These are phyloP conservation scores for Sebastes schlegelii DNA, from an alignment of 2,113 vertebrate species.

Conservation along the genomic window DNA sequence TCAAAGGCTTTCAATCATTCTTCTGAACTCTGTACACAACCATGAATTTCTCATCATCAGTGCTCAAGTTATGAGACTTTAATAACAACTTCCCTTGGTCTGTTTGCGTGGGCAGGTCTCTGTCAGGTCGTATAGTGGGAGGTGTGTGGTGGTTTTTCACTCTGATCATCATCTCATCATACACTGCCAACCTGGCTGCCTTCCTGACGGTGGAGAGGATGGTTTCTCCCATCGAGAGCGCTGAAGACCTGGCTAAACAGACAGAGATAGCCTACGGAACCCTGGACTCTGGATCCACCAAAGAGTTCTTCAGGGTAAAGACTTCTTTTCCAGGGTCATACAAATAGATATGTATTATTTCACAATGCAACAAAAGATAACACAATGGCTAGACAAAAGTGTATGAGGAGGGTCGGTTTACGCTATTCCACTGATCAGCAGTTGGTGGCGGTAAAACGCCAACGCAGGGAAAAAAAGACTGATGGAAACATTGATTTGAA, in stretches of 20 bases:
- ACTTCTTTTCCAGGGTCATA: background rate
- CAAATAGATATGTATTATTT: background rate
- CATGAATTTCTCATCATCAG: background rate
- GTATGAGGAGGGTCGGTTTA: background rate
- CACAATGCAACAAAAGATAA: background rate
- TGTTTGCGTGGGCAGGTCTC: slow-evolving; percentile 83
- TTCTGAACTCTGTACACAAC: background rate
- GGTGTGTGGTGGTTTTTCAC: slow-evolving; percentile 99
- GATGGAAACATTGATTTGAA: background rate
- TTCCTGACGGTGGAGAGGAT: slow-evolving; percentile 99
- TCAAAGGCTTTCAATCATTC: too few species aligned
- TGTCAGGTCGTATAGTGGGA: slow-evolving; percentile 98
- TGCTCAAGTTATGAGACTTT: background rate
- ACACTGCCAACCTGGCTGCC: slow-evolving; percentile 98
- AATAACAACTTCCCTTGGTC: background rate
- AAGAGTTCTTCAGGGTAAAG: slow-evolving; percentile 99
- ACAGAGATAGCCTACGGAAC: slow-evolving; percentile 98
- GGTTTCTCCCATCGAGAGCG: slow-evolving; percentile 98
- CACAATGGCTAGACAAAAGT: background rate
- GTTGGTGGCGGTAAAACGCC: too few species aligned
- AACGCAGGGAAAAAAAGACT: background rate
- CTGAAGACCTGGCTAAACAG: slow-evolving; percentile 97
- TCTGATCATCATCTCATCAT: slow-evolving; percentile 99
- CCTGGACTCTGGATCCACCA: slow-evolving; percentile 97
- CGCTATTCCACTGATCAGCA: background rate